Evolutionary conservation across 1,140 invertebrate genomes (phyloP).

Genomic region (Lethrus apterus): DNA sequence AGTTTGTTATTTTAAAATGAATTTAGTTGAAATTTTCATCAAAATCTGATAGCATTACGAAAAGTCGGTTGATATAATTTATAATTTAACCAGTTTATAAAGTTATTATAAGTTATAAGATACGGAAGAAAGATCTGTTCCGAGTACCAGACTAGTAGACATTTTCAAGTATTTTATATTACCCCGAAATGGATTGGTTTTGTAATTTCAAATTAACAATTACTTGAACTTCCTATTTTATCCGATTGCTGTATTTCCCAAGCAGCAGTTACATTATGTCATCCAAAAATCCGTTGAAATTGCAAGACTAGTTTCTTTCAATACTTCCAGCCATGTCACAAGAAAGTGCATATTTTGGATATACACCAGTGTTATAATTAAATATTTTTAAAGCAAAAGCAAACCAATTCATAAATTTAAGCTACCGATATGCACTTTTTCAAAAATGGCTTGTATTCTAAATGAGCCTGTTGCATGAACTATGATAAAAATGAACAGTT

Average conservation of each 20-base stretch:
- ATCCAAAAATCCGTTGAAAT: conserved; percentile 1
- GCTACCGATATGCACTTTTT: conserved; percentile 22
- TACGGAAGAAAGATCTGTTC: too few relatives aligned
- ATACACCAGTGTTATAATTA: too few relatives aligned
- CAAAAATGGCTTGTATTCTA: conserved; percentile 24
- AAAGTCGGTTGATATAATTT: conserved; percentile 22
- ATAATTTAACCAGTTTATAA: too few relatives aligned
- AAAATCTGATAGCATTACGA: conserved; percentile 19
- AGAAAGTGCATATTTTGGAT: too few relatives aligned
- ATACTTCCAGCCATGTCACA: conserved; percentile 15
- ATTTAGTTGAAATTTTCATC: too few relatives aligned
- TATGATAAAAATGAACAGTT: too few relatives aligned
- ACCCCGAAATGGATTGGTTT: neutral
- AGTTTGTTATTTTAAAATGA: conserved; percentile 10
- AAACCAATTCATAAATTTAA: conserved; percentile 19
- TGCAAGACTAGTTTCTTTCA: too few relatives aligned
- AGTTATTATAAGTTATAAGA: too few relatives aligned
- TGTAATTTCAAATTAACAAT: neutral
- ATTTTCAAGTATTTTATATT: too few relatives aligned
- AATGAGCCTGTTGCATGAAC: conserved; percentile 25
- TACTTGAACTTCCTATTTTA: neutral
- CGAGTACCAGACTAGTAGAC: too few relatives aligned
- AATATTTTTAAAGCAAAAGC: too few relatives aligned
- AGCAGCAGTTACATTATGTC: conserved; percentile 20
- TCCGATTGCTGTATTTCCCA: conserved; percentile 28